Evolutionary conservation across 2,113 vertebrate genomes (phyloP), one percentile per base, ranked within the genome.

Genomic region (Camelus dromedarius): DNA sequence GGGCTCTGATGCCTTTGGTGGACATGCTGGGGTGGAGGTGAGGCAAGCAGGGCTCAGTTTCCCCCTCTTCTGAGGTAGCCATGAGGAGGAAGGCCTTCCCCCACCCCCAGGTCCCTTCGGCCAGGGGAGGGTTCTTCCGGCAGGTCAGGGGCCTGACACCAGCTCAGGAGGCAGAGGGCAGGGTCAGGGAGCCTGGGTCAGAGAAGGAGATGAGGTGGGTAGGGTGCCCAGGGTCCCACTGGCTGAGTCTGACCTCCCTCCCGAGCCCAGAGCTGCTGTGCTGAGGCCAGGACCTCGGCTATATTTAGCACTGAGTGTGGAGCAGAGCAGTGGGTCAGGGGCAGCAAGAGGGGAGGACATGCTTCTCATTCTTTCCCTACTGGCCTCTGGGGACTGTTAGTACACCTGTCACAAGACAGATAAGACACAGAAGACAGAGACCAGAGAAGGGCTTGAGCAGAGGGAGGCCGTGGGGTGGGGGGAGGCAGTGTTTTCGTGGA

Each of bases 391-490:
- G 67, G 54, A 85, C 93, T 93, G 72, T 91, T 62, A 69, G 35
- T 64, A 69, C 96, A 97, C 94, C 97, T 97, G 97, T 94, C 98
- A 96, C 81, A 46, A 79, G 96, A 48, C 95, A 75, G 97, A 98
- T 96, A 96, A 96, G 94, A 87, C 58, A 60, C 14, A 9, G 26
- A 62, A 58, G 91, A 56, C 91, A 73, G 38, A 93, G 89, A 72
- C 19, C 92, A 96, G 85, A 81, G 92, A 50, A n/a, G 7, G 50
- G 75, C 42, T 62, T n/a, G 64, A 48, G 52, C 14, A 9, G 22
- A 9, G 2, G 73, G n/a, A 84, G 77, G 73, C 30, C 62, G 28
- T 1, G 26, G 26, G 38, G 13, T 38, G 30, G 42, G 9, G 42
- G 76, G 38, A 81, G 26, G 15, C 69, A 10, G 3, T 0, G 1